Conservation (phyloP, 2,888 invertebrate genomes). For the Lochmaea crataegi region DNA sequence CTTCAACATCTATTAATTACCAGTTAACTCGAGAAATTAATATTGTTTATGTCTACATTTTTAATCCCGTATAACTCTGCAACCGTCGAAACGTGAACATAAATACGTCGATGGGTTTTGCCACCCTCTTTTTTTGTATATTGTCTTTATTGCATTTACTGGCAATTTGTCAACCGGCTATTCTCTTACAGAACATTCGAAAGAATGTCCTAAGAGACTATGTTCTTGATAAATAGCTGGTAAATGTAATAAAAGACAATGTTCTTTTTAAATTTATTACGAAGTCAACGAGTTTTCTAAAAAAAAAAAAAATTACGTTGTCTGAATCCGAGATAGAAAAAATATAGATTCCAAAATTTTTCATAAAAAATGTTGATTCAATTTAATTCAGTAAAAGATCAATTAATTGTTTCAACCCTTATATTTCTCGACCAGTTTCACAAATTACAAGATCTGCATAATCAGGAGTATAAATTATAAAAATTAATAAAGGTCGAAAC, state of each 20-base stretch:
- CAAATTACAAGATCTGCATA: too few species aligned
- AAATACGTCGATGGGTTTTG: background rate
- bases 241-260: slow-evolving; percentile 4
- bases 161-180: slow-evolving; percentile 1
- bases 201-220: background rate
- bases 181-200: background rate
- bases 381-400: too few species aligned
- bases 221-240: slow-evolving; percentile 6
- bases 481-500: too few species aligned
- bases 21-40: background rate
- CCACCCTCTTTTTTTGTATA: background rate
- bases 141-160: slow-evolving; percentile 2
- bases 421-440: too few species aligned
- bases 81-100: slow-evolving; percentile 3
- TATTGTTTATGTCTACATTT: background rate
- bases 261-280: background rate
- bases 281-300: background rate
- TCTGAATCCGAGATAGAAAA: too few species aligned
- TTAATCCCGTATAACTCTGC: background rate
- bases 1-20: too few species aligned
- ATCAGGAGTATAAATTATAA: too few species aligned
- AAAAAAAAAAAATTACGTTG: too few species aligned
- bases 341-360: too few species aligned
- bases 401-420: too few species aligned
- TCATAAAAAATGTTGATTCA: too few species aligned